Conservation (phyloP, 2,888 invertebrate genomes). For the Tetragnatha montana region DNA sequence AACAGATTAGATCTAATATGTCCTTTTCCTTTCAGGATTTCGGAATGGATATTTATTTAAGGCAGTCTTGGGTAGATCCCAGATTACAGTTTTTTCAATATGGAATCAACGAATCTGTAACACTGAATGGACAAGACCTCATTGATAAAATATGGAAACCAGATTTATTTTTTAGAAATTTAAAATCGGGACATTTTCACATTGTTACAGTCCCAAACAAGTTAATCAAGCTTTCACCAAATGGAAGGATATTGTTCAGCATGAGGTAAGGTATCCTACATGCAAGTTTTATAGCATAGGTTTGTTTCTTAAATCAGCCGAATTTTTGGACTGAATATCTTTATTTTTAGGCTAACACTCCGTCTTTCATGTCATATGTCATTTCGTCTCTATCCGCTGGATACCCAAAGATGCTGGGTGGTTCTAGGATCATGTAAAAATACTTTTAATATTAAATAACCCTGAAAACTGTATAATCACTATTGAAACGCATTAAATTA, state of each 20-base stretch:
- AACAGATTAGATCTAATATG: background rate
- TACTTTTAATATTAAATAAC: background rate
- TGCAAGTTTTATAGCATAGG: background rate
- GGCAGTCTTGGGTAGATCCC: conserved; percentile 76
- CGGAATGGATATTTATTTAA: conserved; percentile 74
- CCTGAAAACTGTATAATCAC: background rate
- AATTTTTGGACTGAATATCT: background rate
- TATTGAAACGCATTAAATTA: background rate
- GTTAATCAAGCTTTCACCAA: conserved; percentile 71
- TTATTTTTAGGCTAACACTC: conserved; percentile 72
- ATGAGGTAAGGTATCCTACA: conserved; percentile 71
- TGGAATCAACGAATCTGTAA: conserved; percentile 73
- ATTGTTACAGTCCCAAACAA: conserved; percentile 73
- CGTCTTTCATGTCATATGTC: conserved; percentile 73
- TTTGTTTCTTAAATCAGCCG: background rate
- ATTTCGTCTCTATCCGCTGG: conserved; percentile 73
- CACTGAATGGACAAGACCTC: conserved; percentile 72
- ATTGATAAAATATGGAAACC: conserved; percentile 71
- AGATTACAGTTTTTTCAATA: conserved; percentile 74
- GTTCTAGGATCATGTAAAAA: conserved; percentile 73
- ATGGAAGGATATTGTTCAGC: conserved; percentile 73
- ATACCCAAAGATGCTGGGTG: conserved; percentile 73
- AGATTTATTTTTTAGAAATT: conserved; percentile 72
- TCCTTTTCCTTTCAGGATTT: conserved; percentile 70
- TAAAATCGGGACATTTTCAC: conserved; percentile 72